Evolutionary conservation across 1,140 invertebrate species (phyloP).

Genomic region (Drosophila quadrilineata): DNA sequence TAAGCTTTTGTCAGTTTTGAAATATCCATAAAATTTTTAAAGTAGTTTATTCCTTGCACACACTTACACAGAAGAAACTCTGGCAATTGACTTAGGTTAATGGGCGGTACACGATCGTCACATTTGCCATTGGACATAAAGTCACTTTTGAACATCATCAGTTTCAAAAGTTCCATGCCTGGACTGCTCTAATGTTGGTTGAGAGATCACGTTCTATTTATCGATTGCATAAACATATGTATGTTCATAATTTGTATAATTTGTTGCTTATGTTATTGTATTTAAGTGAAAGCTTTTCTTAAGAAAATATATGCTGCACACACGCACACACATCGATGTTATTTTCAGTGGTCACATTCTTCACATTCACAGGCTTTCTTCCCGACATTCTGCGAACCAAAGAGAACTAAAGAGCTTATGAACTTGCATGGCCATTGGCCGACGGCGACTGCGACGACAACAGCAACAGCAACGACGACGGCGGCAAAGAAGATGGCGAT

Average conservation of each 20-base stretch:
- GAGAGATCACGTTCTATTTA: background rate
- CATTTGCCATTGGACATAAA: constrained; percentile 79
- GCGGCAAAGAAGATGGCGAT: background rate
- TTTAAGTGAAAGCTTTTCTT: too few species aligned
- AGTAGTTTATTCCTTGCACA: background rate
- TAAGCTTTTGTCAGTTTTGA: background rate
- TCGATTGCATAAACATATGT: background rate
- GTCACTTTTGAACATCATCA: constrained; percentile 82
- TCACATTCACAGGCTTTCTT: constrained; percentile 4
- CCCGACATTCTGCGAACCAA: constrained; percentile 17
- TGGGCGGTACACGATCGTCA: constrained; percentile 85
- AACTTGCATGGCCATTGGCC: constrained; percentile 46
- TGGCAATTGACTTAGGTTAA: constrained; percentile 87
- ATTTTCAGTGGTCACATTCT: constrained; percentile 38
- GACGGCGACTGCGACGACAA: constrained; percentile 19
- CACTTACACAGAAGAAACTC: constrained; percentile 87
- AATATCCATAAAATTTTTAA: background rate
- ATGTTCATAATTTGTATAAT: constrained; percentile 1
- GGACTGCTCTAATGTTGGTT: background rate
- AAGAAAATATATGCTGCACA: constrained; percentile 14
- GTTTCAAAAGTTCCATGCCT: constrained; percentile 80
- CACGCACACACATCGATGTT: constrained; percentile 43
- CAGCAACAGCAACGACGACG: constrained; percentile 17
- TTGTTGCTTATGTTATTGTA: too few species aligned
- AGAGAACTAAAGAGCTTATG: too few species aligned